These are phyloP conservation scores for Sardinella longiceps DNA, from an alignment of 2,797 vertebrate genomes.

Conservation along the genomic window DNA sequence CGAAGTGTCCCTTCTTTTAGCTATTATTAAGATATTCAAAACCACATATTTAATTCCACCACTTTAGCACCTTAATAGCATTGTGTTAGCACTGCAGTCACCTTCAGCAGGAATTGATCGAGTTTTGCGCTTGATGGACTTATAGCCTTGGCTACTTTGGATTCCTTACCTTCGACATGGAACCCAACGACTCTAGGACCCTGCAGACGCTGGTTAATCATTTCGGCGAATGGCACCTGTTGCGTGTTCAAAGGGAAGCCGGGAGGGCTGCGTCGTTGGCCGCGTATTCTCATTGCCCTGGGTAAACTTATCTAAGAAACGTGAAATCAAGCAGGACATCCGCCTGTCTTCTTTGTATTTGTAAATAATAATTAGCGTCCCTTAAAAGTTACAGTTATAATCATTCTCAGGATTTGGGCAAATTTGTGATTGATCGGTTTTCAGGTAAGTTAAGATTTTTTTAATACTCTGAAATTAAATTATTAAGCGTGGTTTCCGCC, in stretches of 20 bases:
- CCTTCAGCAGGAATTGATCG: background rate
- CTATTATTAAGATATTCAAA: constrained; percentile 13
- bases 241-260: constrained; percentile 49
- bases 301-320: constrained; percentile 24
- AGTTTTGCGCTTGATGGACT: background rate
- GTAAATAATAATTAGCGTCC: background rate
- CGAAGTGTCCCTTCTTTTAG: background rate
- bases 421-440: constrained; percentile 7
- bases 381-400: background rate
- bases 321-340: constrained; percentile 26
- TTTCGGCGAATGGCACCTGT: constrained; percentile 72
- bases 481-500: background rate
- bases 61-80: background rate
- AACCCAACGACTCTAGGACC: constrained; percentile 33
- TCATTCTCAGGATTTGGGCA: background rate
- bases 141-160: background rate
- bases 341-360: background rate
- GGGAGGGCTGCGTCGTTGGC: constrained; percentile 39
- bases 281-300: constrained; percentile 33
- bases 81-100: background rate
- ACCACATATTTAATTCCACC: background rate
- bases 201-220: constrained; percentile 64
- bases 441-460: constrained; percentile 36
- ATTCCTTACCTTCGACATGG: background rate
- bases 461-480: background rate